Percentiles rank a stretch among this genome's conserved stretches.
Conservation (phyloP, 2,797 vertebrate species). For the Pseudocheirus occidentalis region DNA sequence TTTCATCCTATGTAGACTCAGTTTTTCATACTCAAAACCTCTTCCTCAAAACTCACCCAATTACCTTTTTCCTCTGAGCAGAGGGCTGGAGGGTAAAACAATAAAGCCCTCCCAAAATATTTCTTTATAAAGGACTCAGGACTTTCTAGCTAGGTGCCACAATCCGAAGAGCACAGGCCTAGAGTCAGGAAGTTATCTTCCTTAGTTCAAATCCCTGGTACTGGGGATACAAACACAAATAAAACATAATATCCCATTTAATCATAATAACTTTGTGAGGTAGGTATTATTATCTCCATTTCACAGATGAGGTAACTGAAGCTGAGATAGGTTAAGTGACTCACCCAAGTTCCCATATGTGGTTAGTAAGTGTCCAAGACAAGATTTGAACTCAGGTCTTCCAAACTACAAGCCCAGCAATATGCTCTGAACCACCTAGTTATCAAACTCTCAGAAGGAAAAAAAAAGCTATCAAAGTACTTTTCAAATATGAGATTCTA, state of each 20-base stretch:
- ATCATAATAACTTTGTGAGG: not conserved
- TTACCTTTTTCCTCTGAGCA: not conserved
- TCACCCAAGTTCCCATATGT: not conserved
- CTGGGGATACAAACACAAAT: too few relatives aligned
- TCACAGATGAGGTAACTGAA: not conserved
- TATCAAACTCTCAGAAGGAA: not conserved
- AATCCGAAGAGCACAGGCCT: too few relatives aligned
- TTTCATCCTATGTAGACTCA: not conserved
- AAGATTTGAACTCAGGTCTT: not conserved
- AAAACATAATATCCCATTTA: not conserved
- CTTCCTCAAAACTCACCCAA: not conserved
- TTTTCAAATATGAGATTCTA: not conserved
- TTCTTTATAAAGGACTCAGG: too few relatives aligned
- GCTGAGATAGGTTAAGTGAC: not conserved
- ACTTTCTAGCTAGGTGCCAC: too few relatives aligned
- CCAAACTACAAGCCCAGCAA: not conserved
- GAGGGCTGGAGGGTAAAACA: not conserved
- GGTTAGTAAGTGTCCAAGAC: not conserved
- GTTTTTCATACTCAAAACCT: not conserved
- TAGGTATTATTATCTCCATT: not conserved
- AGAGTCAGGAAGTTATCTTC: too few relatives aligned
- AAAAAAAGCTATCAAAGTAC: not conserved
- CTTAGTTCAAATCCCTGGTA: too few relatives aligned
- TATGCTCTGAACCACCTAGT: not conserved
- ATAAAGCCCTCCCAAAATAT: too few relatives aligned